phyloP scores from a whole-genome alignment of 2,888 invertebrate species.

The Erebia aethiops region DNA sequence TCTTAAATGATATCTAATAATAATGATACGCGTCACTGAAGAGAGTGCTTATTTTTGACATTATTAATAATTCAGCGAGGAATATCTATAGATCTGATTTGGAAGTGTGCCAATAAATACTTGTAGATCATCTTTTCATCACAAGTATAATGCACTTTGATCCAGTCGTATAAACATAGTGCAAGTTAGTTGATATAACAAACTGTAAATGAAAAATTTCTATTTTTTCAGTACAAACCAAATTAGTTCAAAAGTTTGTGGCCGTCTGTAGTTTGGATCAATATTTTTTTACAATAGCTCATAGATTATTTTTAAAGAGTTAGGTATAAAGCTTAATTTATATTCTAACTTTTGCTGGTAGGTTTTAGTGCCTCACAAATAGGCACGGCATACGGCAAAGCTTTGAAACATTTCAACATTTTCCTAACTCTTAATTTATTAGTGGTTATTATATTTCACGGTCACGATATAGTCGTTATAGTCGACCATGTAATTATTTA shows the following conservation, averaged over 20 bases:
- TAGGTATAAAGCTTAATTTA: slow-evolving; percentile 8
- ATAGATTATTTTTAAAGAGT: slow-evolving; percentile 3
- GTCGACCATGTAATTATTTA: background rate
- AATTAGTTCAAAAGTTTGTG: background rate
- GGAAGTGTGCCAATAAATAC: slow-evolving; percentile 45
- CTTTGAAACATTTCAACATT: slow-evolving; percentile 1
- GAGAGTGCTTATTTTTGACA: slow-evolving; percentile 43
- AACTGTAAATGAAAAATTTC: background rate
- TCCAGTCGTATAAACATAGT: slow-evolving; percentile 11
- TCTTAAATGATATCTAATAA: background rate
- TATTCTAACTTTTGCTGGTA: background rate
- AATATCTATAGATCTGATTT: slow-evolving; percentile 43
- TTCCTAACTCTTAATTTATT: background rate
- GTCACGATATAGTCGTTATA: background rate
- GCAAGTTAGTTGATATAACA: background rate
- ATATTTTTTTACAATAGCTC: background rate
- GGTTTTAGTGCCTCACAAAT: slow-evolving; percentile 5
- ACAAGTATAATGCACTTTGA: slow-evolving; percentile 41
- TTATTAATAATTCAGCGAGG: slow-evolving; percentile 44
- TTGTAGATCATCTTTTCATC: slow-evolving; percentile 47
- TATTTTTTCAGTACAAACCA: background rate
- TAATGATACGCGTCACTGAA: slow-evolving; percentile 37
- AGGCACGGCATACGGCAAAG: background rate
- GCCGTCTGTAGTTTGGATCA: background rate
- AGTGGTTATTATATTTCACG: slow-evolving; percentile 7